A percentile compares a stretch with the other conserved stretches of the same genome.
These are phyloP conservation scores for Cynaeus angustus DNA, from an alignment of 2,888 invertebrate species.

Conservation along the genomic window DNA sequence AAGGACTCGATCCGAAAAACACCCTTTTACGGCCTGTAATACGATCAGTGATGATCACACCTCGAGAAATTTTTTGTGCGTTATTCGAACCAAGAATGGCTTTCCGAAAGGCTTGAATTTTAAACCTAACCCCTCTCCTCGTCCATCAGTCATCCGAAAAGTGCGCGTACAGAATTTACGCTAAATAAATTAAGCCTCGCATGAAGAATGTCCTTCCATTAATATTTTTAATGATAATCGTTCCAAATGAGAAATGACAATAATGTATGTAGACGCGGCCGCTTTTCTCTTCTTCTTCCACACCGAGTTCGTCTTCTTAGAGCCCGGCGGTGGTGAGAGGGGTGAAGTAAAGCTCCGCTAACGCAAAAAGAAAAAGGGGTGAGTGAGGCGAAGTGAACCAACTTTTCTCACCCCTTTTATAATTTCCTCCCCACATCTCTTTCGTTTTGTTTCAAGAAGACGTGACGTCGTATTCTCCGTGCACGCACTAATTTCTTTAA, in stretches of 20 bases:
- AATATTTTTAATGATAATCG: constrained; percentile 73
- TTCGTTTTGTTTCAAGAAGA: constrained; percentile 69
- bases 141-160: constrained; percentile 55
- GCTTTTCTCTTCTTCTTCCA: constrained; percentile 37
- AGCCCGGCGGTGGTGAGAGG: constrained; percentile 46
- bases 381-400: constrained; percentile 38
- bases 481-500: constrained; percentile 69
- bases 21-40: too few species aligned
- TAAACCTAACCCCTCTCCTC: constrained; percentile 7
- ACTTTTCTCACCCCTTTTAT: constrained; percentile 60
- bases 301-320: constrained; percentile 31
- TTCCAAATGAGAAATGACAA: constrained; percentile 70
- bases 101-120: constrained; percentile 19
- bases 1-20: too few species aligned
- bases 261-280: constrained; percentile 69
- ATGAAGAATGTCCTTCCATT: constrained; percentile 71
- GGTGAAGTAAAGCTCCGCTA: constrained; percentile 31
- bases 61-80: not conserved
- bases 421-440: constrained; percentile 65
- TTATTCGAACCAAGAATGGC: not conserved
- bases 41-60: too few species aligned
- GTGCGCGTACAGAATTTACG: constrained; percentile 68
- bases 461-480: constrained; percentile 66
- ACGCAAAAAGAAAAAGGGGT: constrained; percentile 51
- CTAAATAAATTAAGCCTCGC: constrained; percentile 70